Base-by-base conservation (phyloP, 2,888 invertebrate genomes). In the Pyrochroa serraticornis region DNA sequence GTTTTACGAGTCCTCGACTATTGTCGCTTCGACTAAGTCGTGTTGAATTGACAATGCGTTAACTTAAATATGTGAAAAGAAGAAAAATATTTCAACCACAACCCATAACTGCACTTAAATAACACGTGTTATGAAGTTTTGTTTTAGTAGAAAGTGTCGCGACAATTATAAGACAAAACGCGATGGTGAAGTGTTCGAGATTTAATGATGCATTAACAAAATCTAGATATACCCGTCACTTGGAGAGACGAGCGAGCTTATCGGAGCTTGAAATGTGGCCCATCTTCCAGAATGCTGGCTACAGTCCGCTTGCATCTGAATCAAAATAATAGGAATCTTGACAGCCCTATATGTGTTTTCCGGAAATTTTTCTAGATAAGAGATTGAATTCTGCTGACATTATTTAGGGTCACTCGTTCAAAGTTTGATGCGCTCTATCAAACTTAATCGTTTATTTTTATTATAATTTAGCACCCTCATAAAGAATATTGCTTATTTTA, bases 1-100 rank as follows among this genome's bases (percentile, higher is more conserved):
- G 60, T 65, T 63, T 59, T 61, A 50, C 54, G 53, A 48, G 49
- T 62, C 58, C 49, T 54, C 48, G 64, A 59, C 60, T 53, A 66
- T 64, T 66, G 66, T 64, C 66, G 66, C 59, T 53, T 61, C 52
- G 58, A 63, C 60, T 60, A 50, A 54, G 54, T 56, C 50, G 50
- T 45, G 30, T 38, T 56, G 47, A 50, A 56, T 56, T 55, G 46
- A 53, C 53, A 53, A 53, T 35, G 39, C 42, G 41, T 37, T 44
- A 42, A 42, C 43, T 22, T 22, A 22, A 22, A 30, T 34, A 50
- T 35, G 50, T n/a, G 35, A 34, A 33, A 41, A 32, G 33, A 39
- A 39, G 13, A 34, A 49, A 49, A 22, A 41, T 32, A 32, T 49
- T 36, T 33, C 39, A n/a, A 13, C 12, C 13, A 7, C 12, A n/a